Percentiles rank a stretch among this genome's conserved stretches.
These are phyloP conservation scores for Brienomyrus longianalis DNA, from an alignment of 2,113 vertebrate genomes.

Conservation along the genomic window DNA sequence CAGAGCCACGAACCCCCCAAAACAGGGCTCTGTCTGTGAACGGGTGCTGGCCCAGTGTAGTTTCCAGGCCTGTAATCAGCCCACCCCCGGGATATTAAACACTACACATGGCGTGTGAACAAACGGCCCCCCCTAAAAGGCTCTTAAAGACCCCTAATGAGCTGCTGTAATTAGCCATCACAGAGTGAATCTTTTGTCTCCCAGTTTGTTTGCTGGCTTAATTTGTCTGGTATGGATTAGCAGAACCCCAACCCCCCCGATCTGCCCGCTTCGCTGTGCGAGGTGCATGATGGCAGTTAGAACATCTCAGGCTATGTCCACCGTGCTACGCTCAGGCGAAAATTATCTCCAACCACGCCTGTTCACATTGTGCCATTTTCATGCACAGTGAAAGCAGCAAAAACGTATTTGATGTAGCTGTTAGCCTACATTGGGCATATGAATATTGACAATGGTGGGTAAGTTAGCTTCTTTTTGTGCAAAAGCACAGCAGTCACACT, in stretches of 20 bases:
- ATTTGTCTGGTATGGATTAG: conserved; percentile 49
- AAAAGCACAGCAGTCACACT: too few species aligned
- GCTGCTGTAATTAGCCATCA: conserved; percentile 78
- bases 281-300: background rate
- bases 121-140: conserved; percentile 68
- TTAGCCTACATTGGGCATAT: background rate
- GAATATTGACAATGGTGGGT: too few species aligned
- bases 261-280: background rate
- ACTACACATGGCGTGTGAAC: conserved; percentile 63
- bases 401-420: background rate
- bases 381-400: background rate
- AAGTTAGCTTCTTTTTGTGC: too few species aligned
- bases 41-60: conserved; percentile 8
- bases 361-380: too few species aligned
- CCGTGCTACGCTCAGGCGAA: background rate
- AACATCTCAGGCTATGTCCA: background rate
- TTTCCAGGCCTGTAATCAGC: conserved; percentile 72
- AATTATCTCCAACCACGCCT: background rate
- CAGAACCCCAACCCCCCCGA: conserved; percentile 15
- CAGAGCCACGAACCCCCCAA: conserved; percentile 34
- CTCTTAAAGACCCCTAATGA: conserved; percentile 84
- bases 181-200: conserved; percentile 63
- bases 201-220: conserved; percentile 42
- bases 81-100: conserved; percentile 58
- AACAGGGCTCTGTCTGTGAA: background rate